These are phyloP conservation scores for Crotalus horridus DNA, from an alignment of 2,113 vertebrate genomes.

Conservation along the genomic window DNA sequence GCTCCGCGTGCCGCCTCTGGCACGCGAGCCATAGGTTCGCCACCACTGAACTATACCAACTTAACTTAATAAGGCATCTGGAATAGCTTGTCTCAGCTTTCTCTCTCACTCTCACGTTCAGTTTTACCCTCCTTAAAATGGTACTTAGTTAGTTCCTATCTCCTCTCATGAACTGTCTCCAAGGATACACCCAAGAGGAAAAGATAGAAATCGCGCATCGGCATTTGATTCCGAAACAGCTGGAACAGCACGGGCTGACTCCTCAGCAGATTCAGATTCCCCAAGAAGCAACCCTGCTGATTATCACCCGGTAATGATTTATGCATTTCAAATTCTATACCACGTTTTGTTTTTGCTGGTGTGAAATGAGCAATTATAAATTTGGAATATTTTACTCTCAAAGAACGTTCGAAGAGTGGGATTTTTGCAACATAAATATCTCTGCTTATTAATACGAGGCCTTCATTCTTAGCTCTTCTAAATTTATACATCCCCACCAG, in stretches of 20 bases:
- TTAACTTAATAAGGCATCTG: background rate
- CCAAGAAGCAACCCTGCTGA: slow-evolving; percentile 80
- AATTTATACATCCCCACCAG: no score
- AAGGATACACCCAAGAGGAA: slow-evolving; percentile 96
- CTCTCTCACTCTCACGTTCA: no score
- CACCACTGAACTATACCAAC: no score
- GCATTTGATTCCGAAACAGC: slow-evolving; percentile 92
- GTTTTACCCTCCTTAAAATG: background rate
- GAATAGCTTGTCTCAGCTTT: background rate
- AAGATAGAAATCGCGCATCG: slow-evolving; percentile 96
- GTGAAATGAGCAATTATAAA: background rate
- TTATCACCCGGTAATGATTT: slow-evolving; percentile 78
- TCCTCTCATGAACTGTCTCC: background rate
- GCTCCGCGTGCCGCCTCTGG: no score
- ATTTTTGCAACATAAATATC: background rate
- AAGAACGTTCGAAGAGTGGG: background rate
- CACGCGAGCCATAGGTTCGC: no score
- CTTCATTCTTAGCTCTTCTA: no score
- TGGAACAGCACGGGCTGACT: slow-evolving; percentile 91
- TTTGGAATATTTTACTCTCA: background rate
- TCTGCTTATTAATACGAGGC: background rate
- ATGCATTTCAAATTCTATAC: background rate
- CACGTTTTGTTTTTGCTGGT: background rate
- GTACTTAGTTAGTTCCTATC: background rate
- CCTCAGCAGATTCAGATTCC: slow-evolving; percentile 92